A percentile compares a stretch with the other conserved stretches of the same genome.
These are phyloP conservation scores for Neolamprologus caudopunctatus DNA, from an alignment of 2,113 vertebrate species.

Conservation along the genomic window DNA sequence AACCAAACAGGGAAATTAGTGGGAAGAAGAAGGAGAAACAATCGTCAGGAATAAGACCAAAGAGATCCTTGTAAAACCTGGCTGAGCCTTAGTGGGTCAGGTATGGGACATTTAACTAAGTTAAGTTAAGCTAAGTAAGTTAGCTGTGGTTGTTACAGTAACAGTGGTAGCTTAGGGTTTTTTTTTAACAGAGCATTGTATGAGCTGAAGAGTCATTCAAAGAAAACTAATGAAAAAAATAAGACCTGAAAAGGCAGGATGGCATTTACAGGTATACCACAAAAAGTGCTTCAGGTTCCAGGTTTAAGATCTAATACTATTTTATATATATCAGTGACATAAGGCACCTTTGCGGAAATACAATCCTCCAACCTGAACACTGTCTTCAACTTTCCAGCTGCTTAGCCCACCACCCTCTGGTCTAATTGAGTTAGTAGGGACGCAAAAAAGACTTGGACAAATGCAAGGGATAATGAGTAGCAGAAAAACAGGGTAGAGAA, in stretches of 20 bases:
- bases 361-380: background rate
- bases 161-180: background rate
- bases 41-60: background rate
- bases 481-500: background rate
- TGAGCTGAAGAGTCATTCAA: background rate
- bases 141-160: background rate
- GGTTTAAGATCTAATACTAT: background rate
- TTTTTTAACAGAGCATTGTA: background rate
- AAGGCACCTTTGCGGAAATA: background rate
- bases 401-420: conserved; percentile 19
- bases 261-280: background rate
- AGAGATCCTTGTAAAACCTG: background rate
- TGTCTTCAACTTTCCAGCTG: conserved; percentile 37
- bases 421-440: conserved; percentile 38
- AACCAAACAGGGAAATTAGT: background rate
- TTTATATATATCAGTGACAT: background rate
- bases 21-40: background rate
- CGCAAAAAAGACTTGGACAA: conserved; percentile 1
- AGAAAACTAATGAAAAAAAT: background rate
- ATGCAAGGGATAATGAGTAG: background rate
- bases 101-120: background rate
- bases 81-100: background rate
- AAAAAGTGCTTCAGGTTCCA: background rate
- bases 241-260: background rate
- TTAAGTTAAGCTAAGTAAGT: background rate